Conservation (phyloP, 92 coral and sea anemone genomes). For the Phenganax marumi region DNA sequence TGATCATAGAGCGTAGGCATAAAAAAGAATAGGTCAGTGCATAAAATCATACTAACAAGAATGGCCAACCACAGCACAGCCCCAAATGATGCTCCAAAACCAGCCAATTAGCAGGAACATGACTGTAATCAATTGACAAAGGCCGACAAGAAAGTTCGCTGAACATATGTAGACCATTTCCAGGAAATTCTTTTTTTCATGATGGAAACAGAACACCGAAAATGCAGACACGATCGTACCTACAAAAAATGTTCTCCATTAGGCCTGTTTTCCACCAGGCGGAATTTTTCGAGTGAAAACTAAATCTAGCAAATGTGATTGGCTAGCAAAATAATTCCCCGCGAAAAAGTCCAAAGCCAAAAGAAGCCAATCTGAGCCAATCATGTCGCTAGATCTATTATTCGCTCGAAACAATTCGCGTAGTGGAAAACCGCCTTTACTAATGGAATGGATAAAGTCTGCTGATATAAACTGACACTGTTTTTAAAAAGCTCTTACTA, state of each 20-base stretch:
- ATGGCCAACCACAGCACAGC: constrained; percentile 94
- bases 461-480: neutral
- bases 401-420: too few species aligned
- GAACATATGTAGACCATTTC: constrained; percentile 65
- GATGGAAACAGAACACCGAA: constrained; percentile 72
- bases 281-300: too few species aligned
- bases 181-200: constrained; percentile 52
- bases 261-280: too few species aligned
- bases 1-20: too few species aligned
- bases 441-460: neutral
- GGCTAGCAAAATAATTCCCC: too few species aligned
- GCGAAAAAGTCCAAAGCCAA: neutral
- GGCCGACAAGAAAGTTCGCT: constrained; percentile 79
- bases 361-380: neutral
- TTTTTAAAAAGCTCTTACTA: too few species aligned
- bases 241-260: constrained; percentile 24
- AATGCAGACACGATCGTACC: constrained; percentile 85
- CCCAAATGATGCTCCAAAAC: constrained; percentile 98
- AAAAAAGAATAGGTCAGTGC: too few species aligned
- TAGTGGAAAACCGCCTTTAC: neutral
- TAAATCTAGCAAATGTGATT: too few species aligned
- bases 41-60: constrained; percentile 63
- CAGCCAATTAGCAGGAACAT: constrained; percentile 91
- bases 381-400: too few species aligned
- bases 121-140: constrained; percentile 78